Base-by-base conservation (phyloP, 2,113 vertebrate genomes). In the Ahaetulla prasina region DNA sequence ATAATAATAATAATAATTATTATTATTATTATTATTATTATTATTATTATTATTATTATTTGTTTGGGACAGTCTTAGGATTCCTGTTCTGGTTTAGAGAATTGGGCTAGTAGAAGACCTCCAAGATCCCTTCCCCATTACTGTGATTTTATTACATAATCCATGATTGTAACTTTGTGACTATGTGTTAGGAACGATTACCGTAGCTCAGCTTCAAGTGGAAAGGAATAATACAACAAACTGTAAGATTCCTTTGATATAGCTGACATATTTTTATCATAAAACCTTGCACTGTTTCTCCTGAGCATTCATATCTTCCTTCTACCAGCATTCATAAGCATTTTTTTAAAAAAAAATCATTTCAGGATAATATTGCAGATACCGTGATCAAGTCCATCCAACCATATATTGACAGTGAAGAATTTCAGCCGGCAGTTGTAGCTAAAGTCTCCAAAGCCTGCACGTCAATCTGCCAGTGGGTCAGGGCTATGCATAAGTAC, bases 401-500 rank as follows among this genome's bases (percentile, higher is more conserved):
- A 96, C 98, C 98, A 0, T 99, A 99, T 95, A 99, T 99, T 0
- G 98, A 99, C 95, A 98, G 98, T 1, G 97, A 99, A 16, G 98
- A 99, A 93, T 99, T 99, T 94, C 98, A 99, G 96, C 98, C 99
- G 0, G 97, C 98, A 0, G 97, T 98, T 94, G 99, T 99, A 0
- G 97, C 98, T 95, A 99, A 99, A 93, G 98, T 99, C 86, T 99
- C 98, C 96, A 98, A 98, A 96, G 99, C 98, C 88, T 99, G 99
- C 94, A 99, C 98, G 8, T 99, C 99, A 80, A 98, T 99, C 96
- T 99, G 99, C 96, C 98, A 99, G 96, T 99, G 99, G 99, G 99
- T 99, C 89, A 98, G 97, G 1, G 98, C 99, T 93, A 99, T 99
- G 98, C 96, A 99, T 95, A 97, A 97, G 87, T 99, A 99, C 97